Evolutionary conservation across 1,140 invertebrate genomes (phyloP).

Genomic region (Sminthurides bifidus): DNA sequence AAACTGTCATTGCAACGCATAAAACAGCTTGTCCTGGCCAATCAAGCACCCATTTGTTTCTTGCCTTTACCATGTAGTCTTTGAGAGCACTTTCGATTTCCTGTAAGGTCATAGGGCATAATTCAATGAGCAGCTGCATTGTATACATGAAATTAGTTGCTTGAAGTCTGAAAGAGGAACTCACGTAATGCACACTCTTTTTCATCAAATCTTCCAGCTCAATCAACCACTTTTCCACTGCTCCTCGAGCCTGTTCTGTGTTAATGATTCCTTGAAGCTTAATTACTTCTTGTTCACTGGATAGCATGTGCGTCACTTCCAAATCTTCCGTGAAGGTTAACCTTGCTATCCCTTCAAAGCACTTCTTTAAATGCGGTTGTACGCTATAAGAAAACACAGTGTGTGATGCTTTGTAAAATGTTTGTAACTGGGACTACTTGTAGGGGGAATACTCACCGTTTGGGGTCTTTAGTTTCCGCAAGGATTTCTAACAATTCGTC

Average conservation of each 20-base stretch:
- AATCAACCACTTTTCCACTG: slow-evolving; percentile 93
- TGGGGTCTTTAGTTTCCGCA: slow-evolving; percentile 93
- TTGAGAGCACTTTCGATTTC: slow-evolving; percentile 44
- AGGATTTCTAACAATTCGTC: slow-evolving; percentile 92
- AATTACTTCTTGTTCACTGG: slow-evolving; percentile 76
- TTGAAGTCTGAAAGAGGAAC: too few species aligned
- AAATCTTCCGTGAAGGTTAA: slow-evolving; percentile 73
- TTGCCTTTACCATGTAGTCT: slow-evolving; percentile 51
- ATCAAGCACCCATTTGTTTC: slow-evolving; percentile 68
- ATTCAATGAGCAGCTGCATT: too few species aligned
- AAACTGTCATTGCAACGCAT: slow-evolving; percentile 73
- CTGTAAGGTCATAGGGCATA: slow-evolving; percentile 35
- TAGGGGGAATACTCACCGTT: slow-evolving; percentile 44
- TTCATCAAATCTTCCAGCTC: slow-evolving; percentile 87
- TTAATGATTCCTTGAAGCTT: slow-evolving; percentile 64
- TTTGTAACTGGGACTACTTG: not conserved
- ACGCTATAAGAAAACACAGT: slow-evolving; percentile 46
- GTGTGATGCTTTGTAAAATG: not conserved
- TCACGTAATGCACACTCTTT: slow-evolving; percentile 61
- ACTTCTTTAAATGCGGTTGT: slow-evolving; percentile 97
- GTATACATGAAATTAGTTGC: too few species aligned
- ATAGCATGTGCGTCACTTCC: slow-evolving; percentile 81
- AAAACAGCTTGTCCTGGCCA: slow-evolving; percentile 85
- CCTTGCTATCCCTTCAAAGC: slow-evolving; percentile 82
- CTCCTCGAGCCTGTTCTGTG: slow-evolving; percentile 75